phyloP scores from a whole-genome alignment of 2,888 invertebrate species.

The Heliconius aoede region DNA sequence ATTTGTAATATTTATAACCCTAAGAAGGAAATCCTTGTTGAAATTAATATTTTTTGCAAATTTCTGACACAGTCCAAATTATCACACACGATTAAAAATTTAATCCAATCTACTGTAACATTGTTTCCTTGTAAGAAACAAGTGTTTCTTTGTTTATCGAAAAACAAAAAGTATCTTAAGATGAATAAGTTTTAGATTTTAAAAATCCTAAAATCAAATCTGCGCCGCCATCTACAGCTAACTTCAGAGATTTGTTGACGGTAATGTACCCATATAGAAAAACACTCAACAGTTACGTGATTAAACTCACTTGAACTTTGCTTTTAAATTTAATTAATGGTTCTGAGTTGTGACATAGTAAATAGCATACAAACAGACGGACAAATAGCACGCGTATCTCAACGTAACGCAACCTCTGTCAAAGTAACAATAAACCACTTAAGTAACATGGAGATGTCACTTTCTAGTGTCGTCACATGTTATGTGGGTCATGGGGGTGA shows the following conservation, averaged over 20 bases:
- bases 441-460: constrained; percentile 16
- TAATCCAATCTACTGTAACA: not conserved
- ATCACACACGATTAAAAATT: not conserved
- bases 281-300: not conserved
- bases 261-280: not conserved
- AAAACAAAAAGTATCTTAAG: no score
- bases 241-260: no score
- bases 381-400: constrained; percentile 44
- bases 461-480: constrained; percentile 28
- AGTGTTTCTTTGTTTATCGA: not conserved
- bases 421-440: constrained; percentile 31
- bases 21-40: constrained; percentile 14
- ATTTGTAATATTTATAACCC: not conserved
- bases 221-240: no score
- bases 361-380: constrained; percentile 36
- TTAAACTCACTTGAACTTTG: not conserved
- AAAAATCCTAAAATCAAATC: no score
- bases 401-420: constrained; percentile 30
- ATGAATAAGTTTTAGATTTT: no score
- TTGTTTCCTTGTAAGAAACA: constrained; percentile 7
- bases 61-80: not conserved
- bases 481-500: constrained; percentile 19
- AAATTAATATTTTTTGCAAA: not conserved
- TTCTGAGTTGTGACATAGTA: constrained; percentile 19
- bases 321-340: constrained; percentile 20